Percentiles rank a stretch among this genome's conserved stretches.
These are phyloP conservation scores for Phoebastria nigripes DNA, from an alignment of 2,797 vertebrate species.

Conservation along the genomic window DNA sequence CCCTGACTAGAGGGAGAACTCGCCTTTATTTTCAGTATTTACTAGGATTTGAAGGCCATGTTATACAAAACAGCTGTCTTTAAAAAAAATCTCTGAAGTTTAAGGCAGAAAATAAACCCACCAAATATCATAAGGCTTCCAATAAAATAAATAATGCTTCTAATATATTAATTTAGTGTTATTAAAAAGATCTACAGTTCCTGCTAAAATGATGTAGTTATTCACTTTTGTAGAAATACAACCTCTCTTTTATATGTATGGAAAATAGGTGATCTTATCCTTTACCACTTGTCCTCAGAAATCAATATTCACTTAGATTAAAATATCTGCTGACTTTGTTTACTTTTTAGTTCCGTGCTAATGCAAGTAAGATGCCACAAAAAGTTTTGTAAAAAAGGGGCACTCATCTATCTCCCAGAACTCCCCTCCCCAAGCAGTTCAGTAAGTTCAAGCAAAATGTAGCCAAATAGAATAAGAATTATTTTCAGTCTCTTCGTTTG, in stretches of 20 bases:
- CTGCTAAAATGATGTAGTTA: background rate
- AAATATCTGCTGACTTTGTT: background rate
- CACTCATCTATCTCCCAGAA: background rate
- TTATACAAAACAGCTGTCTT: background rate
- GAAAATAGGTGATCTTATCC: background rate
- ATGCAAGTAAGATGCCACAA: background rate
- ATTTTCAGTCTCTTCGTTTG: background rate
- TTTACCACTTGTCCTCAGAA: background rate
- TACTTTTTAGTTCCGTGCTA: background rate
- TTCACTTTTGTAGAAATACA: background rate
- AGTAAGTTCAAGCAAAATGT: background rate
- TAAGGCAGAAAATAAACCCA: background rate
- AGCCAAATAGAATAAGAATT: background rate
- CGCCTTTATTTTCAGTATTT: background rate
- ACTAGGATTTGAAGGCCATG: background rate
- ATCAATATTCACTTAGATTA: background rate
- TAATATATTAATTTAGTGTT: background rate
- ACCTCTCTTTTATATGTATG: background rate
- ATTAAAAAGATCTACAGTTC: background rate
- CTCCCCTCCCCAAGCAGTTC: background rate
- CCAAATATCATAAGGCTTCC: background rate
- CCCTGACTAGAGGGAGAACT: background rate
- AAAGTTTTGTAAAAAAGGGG: background rate
- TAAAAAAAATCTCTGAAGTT: background rate
- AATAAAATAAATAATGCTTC: background rate